These are phyloP conservation scores for Harpalus rufipes DNA, from an alignment of 2,888 invertebrate genomes.

Conservation along the genomic window DNA sequence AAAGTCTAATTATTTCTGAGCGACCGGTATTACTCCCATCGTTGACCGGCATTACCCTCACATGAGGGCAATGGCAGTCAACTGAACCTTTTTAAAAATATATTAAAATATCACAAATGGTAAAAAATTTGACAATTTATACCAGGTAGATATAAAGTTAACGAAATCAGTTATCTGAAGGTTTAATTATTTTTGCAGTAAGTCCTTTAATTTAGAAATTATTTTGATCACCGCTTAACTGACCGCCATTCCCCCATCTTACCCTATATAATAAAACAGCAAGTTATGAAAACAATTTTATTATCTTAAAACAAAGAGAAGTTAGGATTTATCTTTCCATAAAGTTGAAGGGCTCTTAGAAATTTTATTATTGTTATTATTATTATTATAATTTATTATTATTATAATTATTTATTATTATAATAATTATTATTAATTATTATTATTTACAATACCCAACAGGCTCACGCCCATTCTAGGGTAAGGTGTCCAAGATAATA, in stretches of 20 bases:
- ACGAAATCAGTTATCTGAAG: conserved; percentile 17
- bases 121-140: conserved; percentile 27
- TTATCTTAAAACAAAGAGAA: no score
- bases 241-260: conserved; percentile 44
- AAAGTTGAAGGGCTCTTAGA: no score
- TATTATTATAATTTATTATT: no score
- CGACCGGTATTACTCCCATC: conserved; percentile 18
- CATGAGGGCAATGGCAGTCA: conserved; percentile 28
- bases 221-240: conserved; percentile 31
- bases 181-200: conserved; percentile 10
- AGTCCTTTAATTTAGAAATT: conserved; percentile 27
- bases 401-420: no score
- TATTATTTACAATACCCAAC: no score
- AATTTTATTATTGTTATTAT: no score
- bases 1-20: conserved; percentile 17
- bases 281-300: no score
- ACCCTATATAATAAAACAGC: background rate
- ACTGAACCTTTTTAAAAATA: conserved; percentile 17
- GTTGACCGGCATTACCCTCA: conserved; percentile 37
- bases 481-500: no score
- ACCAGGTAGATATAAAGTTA: conserved; percentile 9
- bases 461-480: no score
- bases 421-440: no score
- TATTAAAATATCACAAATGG: conserved; percentile 28
- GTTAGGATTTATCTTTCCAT: no score